Evolutionary conservation across 2,797 vertebrate species (phyloP).

Genomic region (Sebastes kiyomatsui): DNA sequence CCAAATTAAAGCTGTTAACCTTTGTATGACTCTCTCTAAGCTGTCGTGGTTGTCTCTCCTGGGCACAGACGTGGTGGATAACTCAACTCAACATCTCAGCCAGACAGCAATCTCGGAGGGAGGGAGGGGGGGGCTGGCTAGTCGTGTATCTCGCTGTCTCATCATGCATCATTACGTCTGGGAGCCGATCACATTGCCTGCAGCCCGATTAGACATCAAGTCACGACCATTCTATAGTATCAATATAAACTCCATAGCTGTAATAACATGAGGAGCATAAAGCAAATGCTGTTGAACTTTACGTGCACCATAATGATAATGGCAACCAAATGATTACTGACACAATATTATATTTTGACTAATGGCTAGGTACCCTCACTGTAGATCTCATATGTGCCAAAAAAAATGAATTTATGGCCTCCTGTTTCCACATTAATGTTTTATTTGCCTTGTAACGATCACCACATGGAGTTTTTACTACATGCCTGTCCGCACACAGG

Average conservation of each 20-base stretch:
- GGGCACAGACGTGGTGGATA: background rate
- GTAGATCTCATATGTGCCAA: background rate
- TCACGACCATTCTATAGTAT: background rate
- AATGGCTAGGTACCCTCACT: background rate
- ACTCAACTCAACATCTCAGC: background rate
- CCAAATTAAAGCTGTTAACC: background rate
- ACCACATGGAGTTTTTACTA: background rate
- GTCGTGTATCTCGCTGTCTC: background rate
- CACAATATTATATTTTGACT: background rate
- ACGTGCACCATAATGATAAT: background rate
- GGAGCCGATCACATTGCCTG: background rate
- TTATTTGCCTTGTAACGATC: background rate
- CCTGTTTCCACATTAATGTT: background rate
- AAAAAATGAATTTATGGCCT: background rate
- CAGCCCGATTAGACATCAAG: slow-evolving; percentile 1
- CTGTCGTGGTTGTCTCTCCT: background rate
- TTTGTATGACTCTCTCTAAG: slow-evolving; percentile 3
- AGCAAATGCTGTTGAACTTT: background rate
- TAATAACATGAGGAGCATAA: background rate
- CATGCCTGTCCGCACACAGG: background rate
- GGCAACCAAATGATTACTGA: background rate
- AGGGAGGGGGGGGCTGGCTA: background rate
- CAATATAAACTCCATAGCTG: background rate
- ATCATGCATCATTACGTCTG: slow-evolving; percentile 13
- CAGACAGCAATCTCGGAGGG: slow-evolving; percentile 1